Evolutionary conservation across 2,888 invertebrate genomes (phyloP).

Genomic region (Sinotaia quadrata): DNA sequence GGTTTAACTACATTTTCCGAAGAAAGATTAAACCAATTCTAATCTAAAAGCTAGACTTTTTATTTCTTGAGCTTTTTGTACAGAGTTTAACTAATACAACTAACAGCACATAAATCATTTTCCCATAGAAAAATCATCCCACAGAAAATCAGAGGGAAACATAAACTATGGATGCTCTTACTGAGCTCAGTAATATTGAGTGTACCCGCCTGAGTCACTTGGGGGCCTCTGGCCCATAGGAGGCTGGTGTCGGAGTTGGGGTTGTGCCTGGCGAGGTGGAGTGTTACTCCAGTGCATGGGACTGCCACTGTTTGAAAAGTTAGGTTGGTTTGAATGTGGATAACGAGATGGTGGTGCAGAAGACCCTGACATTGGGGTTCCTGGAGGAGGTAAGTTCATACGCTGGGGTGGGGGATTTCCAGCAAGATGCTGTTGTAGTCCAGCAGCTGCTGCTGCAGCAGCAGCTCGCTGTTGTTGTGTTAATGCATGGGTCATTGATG

Average conservation of each 20-base stretch:
- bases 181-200: slow-evolving; percentile 42
- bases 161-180: neutral
- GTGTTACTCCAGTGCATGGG: slow-evolving; percentile 34
- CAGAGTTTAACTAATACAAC: too few species aligned
- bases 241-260: slow-evolving; percentile 38
- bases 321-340: neutral
- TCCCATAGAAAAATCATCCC: too few species aligned
- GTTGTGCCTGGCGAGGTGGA: slow-evolving; percentile 33
- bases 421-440: neutral
- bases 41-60: too few species aligned
- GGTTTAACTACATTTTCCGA: too few species aligned
- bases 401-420: slow-evolving; percentile 5
- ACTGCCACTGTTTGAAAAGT: slow-evolving; percentile 28
- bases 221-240: slow-evolving; percentile 38
- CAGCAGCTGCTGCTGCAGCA: neutral
- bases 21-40: too few species aligned
- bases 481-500: slow-evolving; percentile 15
- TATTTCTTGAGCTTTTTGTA: too few species aligned
- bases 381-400: neutral
- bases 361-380: neutral
- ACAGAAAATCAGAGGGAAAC: too few species aligned
- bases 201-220: slow-evolving; percentile 38
- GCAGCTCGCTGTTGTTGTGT: slow-evolving; percentile 4
- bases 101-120: too few species aligned
- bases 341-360: slow-evolving; percentile 17